Percentiles rank a stretch among this genome's conserved stretches.
phyloP scores from a whole-genome alignment of 2,797 vertebrate species.

The Coranthus polyacanthus region DNA sequence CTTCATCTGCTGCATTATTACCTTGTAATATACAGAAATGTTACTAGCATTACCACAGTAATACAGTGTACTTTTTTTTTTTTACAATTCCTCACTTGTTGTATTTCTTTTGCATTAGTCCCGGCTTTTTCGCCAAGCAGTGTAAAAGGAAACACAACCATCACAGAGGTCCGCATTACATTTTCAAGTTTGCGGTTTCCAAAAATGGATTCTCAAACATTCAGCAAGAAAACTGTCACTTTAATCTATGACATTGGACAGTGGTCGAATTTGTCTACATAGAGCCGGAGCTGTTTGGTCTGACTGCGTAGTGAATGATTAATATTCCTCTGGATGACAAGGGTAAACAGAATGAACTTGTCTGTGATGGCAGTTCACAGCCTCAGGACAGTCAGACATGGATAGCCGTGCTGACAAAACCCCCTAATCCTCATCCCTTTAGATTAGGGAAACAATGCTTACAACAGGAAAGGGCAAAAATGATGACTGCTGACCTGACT shows the following conservation, averaged over 20 bases:
- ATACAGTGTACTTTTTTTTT: too few relatives aligned
- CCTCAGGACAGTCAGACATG: conserved; percentile 62
- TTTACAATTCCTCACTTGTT: too few relatives aligned
- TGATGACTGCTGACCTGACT: conserved; percentile 64
- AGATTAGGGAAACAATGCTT: conserved; percentile 72
- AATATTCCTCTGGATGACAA: conserved; percentile 63
- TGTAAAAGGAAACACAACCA: neutral
- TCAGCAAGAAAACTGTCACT: conserved; percentile 25
- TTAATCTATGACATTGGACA: conserved; percentile 7
- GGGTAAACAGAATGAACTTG: conserved; percentile 68
- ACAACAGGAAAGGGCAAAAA: conserved; percentile 61
- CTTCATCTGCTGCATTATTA: too few relatives aligned
- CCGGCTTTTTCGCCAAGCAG: neutral
- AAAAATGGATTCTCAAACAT: conserved; percentile 36
- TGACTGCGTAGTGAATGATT: conserved; percentile 39
- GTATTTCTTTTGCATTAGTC: too few relatives aligned
- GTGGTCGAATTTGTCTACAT: conserved; percentile 50
- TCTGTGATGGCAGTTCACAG: conserved; percentile 58
- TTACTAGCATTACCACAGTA: too few relatives aligned
- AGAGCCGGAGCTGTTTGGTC: conserved; percentile 42
- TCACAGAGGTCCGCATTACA: neutral
- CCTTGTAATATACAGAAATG: too few relatives aligned
- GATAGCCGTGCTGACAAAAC: conserved; percentile 64
- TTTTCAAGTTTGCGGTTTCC: conserved; percentile 15
- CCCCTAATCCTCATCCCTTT: conserved; percentile 73